phyloP scores from a whole-genome alignment of 1,140 invertebrate genomes.

The Hetaerina americana region DNA sequence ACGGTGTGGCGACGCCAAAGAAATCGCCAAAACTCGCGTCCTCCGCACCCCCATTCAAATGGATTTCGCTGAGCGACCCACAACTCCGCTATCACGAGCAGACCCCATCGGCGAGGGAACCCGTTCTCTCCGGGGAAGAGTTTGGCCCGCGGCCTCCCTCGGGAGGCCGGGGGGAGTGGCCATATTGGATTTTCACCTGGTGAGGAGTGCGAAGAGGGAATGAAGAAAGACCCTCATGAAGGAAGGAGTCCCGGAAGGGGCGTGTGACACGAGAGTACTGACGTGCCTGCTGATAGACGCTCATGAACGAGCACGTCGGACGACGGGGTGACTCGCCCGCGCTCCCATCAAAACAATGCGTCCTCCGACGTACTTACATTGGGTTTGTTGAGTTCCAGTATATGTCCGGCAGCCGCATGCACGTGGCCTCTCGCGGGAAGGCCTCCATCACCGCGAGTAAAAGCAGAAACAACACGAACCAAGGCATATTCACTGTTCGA shows the following conservation, averaged over 20 bases:
- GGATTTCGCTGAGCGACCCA: neutral
- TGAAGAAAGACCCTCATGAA: neutral
- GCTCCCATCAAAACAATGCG: constrained; percentile 27
- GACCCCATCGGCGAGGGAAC: neutral
- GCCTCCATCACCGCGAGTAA: constrained; percentile 38
- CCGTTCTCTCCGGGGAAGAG: neutral
- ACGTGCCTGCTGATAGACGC: no score
- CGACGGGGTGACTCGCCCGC: constrained; percentile 16
- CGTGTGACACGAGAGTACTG: no score
- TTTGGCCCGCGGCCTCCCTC: neutral
- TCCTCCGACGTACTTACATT: constrained; percentile 30
- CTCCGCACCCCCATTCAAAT: neutral
- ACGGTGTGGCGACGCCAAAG: neutral
- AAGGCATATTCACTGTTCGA: constrained; percentile 29
- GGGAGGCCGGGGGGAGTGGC: neutral
- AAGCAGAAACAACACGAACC: constrained; percentile 37
- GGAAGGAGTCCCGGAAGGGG: no score
- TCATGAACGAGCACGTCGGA: constrained; percentile 3
- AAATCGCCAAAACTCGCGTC: no score
- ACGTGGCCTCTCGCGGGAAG: constrained; percentile 36
- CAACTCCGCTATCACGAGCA: neutral
- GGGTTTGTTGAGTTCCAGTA: constrained; percentile 46
- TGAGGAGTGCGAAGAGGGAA: constrained; percentile 4
- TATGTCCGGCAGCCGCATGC: constrained; percentile 38
- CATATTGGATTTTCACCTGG: constrained; percentile 5